Conservation (phyloP, 2,888 invertebrate species). For the Eledone cirrhosa region DNA sequence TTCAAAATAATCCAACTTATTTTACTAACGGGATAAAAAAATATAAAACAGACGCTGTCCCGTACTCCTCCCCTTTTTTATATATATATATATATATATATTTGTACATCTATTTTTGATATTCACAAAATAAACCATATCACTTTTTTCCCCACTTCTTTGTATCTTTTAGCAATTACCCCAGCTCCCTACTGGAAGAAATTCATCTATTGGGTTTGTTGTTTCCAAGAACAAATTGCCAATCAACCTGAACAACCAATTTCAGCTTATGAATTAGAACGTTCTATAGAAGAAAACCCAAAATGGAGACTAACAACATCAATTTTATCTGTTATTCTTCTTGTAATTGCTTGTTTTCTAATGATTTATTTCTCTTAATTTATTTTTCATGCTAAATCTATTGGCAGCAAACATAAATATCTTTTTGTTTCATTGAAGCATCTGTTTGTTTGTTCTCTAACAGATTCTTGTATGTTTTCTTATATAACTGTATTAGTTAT, state of each 20-base stretch:
- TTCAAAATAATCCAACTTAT: no score
- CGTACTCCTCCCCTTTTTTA: background rate
- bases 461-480: no score
- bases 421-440: no score
- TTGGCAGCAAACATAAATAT: no score
- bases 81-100: constrained; percentile 22
- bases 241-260: no score
- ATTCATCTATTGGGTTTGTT: background rate
- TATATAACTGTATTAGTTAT: no score
- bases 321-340: background rate
- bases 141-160: background rate
- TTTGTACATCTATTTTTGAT: background rate
- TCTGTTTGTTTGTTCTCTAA: no score
- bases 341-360: background rate
- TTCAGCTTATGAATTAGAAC: background rate
- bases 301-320: background rate
- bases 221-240: background rate
- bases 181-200: constrained; percentile 18
- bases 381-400: no score
- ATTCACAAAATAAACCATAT: no score
- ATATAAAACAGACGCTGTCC: no score
- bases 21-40: no score
- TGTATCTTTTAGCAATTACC: background rate
- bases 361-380: constrained; percentile 17
- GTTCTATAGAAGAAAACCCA: background rate